Conservation (phyloP, 2,888 invertebrate genomes). For the Omphaloscelis lunosa region DNA sequence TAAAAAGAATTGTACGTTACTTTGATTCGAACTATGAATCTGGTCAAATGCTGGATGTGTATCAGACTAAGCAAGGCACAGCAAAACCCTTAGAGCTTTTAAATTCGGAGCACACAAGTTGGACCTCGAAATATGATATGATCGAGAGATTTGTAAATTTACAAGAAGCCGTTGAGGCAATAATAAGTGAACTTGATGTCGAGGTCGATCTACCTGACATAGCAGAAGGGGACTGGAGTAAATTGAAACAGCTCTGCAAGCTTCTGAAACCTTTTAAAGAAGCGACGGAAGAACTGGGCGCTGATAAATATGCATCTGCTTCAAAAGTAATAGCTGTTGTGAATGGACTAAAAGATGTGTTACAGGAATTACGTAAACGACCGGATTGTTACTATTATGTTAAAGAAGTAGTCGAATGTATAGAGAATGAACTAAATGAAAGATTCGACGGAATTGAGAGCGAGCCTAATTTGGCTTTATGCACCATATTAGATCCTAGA, state of each 20-base stretch:
- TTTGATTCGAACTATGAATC: not conserved
- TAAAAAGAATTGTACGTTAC: not conserved
- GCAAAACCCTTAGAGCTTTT: conserved; percentile 19
- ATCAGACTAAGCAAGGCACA: conserved; percentile 4
- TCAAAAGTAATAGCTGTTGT: conserved; percentile 33
- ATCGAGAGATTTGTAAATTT: conserved; percentile 25
- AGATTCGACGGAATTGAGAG: conserved; percentile 4
- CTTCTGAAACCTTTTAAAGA: conserved; percentile 40
- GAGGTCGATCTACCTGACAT: not conserved
- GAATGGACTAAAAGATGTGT: conserved; percentile 16
- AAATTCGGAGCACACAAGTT: not conserved
- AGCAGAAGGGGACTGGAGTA: conserved; percentile 5
- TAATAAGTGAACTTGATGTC: not conserved
- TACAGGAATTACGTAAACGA: conserved; percentile 1
- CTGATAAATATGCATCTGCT: conserved; percentile 7
- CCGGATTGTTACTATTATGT: not conserved
- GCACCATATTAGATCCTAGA: conserved; percentile 36
- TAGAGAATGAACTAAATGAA: conserved; percentile 2
- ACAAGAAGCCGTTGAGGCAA: not conserved
- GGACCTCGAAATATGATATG: conserved; percentile 36
- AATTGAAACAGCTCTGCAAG: conserved; percentile 16
- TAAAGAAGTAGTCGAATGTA: not conserved
- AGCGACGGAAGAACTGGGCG: conserved; percentile 10
- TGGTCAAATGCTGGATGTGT: not conserved
- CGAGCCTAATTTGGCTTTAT: conserved; percentile 18